A percentile compares a stretch with the other conserved stretches of the same genome.
These are phyloP conservation scores for Cynopterus sphinx DNA, from an alignment of 2,797 vertebrate genomes.

Conservation along the genomic window DNA sequence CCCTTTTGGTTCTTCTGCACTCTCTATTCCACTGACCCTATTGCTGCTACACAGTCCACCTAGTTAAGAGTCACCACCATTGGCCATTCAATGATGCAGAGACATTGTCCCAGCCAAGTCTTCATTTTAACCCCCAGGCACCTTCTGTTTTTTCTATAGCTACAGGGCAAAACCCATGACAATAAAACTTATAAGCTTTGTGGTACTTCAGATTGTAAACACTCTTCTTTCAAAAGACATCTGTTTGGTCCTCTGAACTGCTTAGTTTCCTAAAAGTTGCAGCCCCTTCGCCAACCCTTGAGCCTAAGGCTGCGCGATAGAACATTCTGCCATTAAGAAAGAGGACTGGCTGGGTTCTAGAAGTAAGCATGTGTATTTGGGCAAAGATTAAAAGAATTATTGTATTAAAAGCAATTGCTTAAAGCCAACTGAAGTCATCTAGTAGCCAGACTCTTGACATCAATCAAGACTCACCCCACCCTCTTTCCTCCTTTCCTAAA, in stretches of 20 bases:
- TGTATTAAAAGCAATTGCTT: conserved; percentile 52
- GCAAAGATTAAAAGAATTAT: conserved; percentile 30
- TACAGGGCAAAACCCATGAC: neutral
- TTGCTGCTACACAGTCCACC: no score
- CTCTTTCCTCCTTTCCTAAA: neutral
- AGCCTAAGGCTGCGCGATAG: neutral
- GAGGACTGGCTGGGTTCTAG: neutral
- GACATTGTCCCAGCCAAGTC: neutral
- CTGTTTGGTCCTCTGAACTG: neutral
- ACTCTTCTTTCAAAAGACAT: neutral
- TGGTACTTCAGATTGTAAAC: neutral
- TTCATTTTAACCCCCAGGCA: neutral
- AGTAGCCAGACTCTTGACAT: neutral
- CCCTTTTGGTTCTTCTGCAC: neutral
- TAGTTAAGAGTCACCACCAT: no score
- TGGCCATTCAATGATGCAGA: neutral
- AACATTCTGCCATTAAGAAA: neutral
- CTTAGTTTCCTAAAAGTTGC: neutral
- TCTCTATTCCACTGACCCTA: neutral
- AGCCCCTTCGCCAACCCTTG: neutral
- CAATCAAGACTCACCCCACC: neutral
- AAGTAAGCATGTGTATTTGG: neutral
- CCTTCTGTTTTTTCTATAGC: neutral
- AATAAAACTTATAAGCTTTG: neutral
- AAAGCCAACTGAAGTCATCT: conserved; percentile 21